Conservation (phyloP, 2,797 vertebrate species). For the Notoglanidium macrostoma region DNA sequence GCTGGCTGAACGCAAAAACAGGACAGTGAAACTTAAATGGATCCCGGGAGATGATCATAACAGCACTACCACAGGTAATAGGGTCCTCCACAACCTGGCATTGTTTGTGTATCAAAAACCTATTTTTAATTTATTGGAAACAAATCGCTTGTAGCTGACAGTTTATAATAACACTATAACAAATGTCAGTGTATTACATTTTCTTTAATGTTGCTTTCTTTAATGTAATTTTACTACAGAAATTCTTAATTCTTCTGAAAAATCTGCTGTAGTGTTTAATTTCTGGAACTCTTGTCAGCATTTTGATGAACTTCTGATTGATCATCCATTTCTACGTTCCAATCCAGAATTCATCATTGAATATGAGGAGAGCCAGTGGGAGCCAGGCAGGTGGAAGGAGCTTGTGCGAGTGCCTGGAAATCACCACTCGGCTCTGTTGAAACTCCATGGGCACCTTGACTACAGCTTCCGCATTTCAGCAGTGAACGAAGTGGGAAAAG, state of each 20-base stretch:
- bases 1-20: constrained; percentile 82
- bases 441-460: constrained; percentile 81
- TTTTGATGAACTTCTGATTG: neutral
- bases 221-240: neutral
- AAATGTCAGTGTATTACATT: neutral
- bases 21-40: constrained; percentile 88
- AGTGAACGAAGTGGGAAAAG: constrained; percentile 83
- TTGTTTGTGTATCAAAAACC: neutral
- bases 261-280: neutral
- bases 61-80: constrained; percentile 85
- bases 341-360: constrained; percentile 87
- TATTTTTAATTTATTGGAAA: too few relatives aligned
- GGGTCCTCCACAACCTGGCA: neutral
- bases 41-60: constrained; percentile 84
- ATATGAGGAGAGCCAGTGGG: constrained; percentile 85
- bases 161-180: neutral
- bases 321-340: constrained; percentile 50
- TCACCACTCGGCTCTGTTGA: constrained; percentile 71
- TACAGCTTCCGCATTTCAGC: constrained; percentile 86
- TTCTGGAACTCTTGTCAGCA: neutral
- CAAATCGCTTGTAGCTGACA: neutral
- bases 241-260: neutral
- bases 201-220: neutral
- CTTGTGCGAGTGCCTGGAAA: constrained; percentile 75
- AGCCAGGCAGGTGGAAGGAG: constrained; percentile 87